phyloP scores from a whole-genome alignment of 2,113 vertebrate genomes.

The Cynocephalus volans region DNA sequence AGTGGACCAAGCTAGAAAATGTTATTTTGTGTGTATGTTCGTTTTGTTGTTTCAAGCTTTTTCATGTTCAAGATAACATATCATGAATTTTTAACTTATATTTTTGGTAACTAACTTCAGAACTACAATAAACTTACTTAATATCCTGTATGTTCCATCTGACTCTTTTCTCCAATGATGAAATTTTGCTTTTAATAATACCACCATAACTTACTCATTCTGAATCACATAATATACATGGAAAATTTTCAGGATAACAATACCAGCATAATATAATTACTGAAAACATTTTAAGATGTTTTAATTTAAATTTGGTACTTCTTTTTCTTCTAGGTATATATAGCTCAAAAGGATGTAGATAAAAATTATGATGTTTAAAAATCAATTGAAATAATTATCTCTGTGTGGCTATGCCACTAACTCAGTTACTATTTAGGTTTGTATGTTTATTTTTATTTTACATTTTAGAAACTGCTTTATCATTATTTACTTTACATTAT shows the following conservation, averaged over 20 bases:
- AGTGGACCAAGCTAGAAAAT: background rate
- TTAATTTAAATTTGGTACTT: background rate
- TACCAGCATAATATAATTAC: background rate
- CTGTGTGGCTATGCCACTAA: background rate
- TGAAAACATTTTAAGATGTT: background rate
- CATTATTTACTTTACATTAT: background rate
- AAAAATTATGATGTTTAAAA: background rate
- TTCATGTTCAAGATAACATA: constrained; percentile 3
- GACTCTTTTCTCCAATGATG: background rate
- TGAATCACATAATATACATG: background rate
- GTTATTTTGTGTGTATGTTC: background rate
- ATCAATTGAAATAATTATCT: background rate
- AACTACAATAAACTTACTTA: background rate
- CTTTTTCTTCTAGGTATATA: background rate
- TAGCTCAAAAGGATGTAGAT: background rate
- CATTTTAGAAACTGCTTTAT: background rate
- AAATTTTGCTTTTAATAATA: background rate
- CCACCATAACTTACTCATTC: background rate
- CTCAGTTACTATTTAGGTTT: background rate
- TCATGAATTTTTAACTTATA: background rate
- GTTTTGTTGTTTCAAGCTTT: background rate
- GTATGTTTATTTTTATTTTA: background rate
- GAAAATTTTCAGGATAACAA: background rate
- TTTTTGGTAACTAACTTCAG: background rate
- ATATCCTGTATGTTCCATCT: background rate